Conservation (phyloP, 2,888 invertebrate species). For the Drosophila infuscata region DNA sequence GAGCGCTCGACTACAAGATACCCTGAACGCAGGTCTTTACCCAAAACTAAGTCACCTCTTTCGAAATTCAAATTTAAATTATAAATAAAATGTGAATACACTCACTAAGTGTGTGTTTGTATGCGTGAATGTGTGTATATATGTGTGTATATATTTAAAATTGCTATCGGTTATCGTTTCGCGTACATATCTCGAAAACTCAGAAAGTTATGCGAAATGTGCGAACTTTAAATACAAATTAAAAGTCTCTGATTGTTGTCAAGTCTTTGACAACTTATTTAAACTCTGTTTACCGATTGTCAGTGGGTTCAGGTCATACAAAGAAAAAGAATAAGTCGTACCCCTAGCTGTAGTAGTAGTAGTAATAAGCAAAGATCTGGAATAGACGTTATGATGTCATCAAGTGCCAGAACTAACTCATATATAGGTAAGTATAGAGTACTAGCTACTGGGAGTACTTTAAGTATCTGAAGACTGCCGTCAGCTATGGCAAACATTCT, state of each 20-base stretch:
- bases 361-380: not conserved
- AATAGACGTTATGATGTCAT: slow-evolving; percentile 44
- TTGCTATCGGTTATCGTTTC: too few relatives aligned
- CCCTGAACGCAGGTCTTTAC: not conserved
- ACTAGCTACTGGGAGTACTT: not conserved
- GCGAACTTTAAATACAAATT: not conserved
- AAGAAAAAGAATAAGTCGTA: not conserved
- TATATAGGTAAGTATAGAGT: slow-evolving; percentile 1
- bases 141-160: not conserved
- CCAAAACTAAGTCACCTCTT: not conserved
- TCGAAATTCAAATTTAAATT: not conserved
- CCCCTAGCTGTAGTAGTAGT: not conserved
- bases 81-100: not conserved
- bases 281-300: not conserved
- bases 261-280: not conserved
- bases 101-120: not conserved
- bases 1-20: not conserved
- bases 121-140: not conserved
- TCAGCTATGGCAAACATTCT: slow-evolving; percentile 22
- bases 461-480: slow-evolving; percentile 23
- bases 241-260: not conserved
- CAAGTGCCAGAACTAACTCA: slow-evolving; percentile 8
- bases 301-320: not conserved
- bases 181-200: too few relatives aligned
- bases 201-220: too few relatives aligned